Conservation (phyloP, 2,888 invertebrate species). For the Trilocha varians region DNA sequence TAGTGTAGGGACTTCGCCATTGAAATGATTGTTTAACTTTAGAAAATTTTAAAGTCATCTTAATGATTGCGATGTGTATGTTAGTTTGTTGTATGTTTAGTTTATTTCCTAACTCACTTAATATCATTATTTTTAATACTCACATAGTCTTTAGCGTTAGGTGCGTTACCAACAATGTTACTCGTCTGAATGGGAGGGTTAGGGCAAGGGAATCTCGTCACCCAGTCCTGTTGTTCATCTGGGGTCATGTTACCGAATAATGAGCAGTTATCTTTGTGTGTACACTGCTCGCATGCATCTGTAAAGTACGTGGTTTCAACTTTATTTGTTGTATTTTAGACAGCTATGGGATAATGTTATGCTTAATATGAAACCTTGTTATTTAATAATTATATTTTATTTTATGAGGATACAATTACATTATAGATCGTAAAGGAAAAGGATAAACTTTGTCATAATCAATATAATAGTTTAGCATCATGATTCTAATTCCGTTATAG, state of each 20-base stretch:
- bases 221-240: conserved; percentile 37
- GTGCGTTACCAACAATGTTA: conserved; percentile 24
- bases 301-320: conserved; percentile 9
- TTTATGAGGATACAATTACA: too few species aligned
- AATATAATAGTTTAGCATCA: too few species aligned
- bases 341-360: neutral
- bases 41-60: too few species aligned
- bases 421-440: too few species aligned
- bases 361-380: too few species aligned
- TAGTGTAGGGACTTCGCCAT: too few species aligned
- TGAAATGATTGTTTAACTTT: too few species aligned
- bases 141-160: conserved; percentile 36
- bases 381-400: too few species aligned
- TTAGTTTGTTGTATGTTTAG: neutral
- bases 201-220: conserved; percentile 29
- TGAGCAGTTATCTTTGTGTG: conserved; percentile 31
- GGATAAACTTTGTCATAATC: too few species aligned
- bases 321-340: neutral
- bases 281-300: conserved; percentile 44
- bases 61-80: too few species aligned
- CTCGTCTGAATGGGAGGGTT: conserved; percentile 12
- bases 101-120: neutral
- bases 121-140: conserved; percentile 12
- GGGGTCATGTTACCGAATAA: conserved; percentile 27
- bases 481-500: too few species aligned